Conservation (phyloP, 1,140 invertebrate species). For the Melanaphis sacchari region DNA sequence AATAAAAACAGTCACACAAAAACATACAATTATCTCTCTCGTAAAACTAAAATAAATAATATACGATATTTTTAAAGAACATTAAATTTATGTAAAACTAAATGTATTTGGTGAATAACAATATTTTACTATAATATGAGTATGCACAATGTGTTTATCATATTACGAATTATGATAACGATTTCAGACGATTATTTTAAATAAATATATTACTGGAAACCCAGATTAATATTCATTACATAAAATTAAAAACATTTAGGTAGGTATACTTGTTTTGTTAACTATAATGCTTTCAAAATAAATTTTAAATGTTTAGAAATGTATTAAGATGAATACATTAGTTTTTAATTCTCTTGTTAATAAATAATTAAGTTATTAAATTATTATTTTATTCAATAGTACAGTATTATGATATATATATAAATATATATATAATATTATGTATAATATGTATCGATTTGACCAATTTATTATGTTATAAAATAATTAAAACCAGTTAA, state of each 20-base stretch:
- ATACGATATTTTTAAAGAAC: constrained; percentile 20
- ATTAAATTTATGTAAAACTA: neutral
- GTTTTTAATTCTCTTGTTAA: neutral
- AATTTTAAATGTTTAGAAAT: neutral
- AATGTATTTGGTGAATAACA: neutral
- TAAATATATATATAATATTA: neutral
- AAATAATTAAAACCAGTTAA: constrained; percentile 9
- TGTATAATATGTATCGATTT: neutral
- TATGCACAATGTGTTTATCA: neutral
- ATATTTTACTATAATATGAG: neutral
- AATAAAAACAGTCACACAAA: constrained; percentile 36
- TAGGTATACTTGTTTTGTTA: neutral
- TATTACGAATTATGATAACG: neutral
- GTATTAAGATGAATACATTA: neutral
- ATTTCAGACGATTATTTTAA: neutral
- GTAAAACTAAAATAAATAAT: constrained; percentile 28
- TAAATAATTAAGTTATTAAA: neutral
- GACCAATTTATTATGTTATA: neutral
- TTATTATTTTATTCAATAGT: neutral
- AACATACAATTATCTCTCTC: constrained; percentile 12
- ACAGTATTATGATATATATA: neutral
- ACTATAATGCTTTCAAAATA: neutral
- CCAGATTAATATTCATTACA: constrained; percentile 10
- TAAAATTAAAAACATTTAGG: neutral
- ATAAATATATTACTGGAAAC: neutral